Base-by-base conservation (phyloP, 1,140 invertebrate species). In the Adelges cooleyi region DNA sequence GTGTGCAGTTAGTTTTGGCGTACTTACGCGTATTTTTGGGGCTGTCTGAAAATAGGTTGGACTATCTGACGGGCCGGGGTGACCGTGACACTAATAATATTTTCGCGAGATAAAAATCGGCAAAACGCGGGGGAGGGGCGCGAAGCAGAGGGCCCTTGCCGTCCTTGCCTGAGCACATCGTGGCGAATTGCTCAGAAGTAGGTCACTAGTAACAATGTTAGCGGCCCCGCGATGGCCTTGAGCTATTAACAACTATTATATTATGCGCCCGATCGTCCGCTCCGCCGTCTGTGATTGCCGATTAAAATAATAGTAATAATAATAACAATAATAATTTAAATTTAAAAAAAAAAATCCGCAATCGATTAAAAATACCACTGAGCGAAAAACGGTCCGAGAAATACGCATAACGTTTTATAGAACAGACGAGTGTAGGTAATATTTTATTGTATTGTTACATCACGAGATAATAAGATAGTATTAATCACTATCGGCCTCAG, bases 201-300 rank as follows among this genome's bases (percentile, higher is more conserved):
- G 56, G 56, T 62, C 56, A 62, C 56, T 62, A 62, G 42, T 62
- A 40, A 62, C 56, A 62, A 62, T 62, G 56, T 62, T 62, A 62
- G 56, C 56, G 56, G 56, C 56, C 56, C 56, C 44, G 42, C 42
- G 17, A 9, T 29, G n/a, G 42, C 56, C 56, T 62, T 62, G 56
- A 62, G 56, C 56, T 62, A 62, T 46, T 62, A 59, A 59, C n/a
- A n/a, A n/a, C 54, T 48, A 6, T 33, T 6, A 33, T 33, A 11
- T 33, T 33, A 33, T 33, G 42, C 42, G 44, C 56, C 22, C 38
- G 44, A 29, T 62, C 56, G 27, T 46, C 56, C 40, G 25, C 56
- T 33, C 40, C 40, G 23, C 40, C 22, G 40, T 48, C 40, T 62
- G 40, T 62, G 40, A 62, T 33, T 33, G 11, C 29, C 11, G 29